A percentile compares a stretch with the other conserved stretches of the same genome.
phyloP scores from a whole-genome alignment of 2,888 invertebrate species.

The Oligia fasciuncula region DNA sequence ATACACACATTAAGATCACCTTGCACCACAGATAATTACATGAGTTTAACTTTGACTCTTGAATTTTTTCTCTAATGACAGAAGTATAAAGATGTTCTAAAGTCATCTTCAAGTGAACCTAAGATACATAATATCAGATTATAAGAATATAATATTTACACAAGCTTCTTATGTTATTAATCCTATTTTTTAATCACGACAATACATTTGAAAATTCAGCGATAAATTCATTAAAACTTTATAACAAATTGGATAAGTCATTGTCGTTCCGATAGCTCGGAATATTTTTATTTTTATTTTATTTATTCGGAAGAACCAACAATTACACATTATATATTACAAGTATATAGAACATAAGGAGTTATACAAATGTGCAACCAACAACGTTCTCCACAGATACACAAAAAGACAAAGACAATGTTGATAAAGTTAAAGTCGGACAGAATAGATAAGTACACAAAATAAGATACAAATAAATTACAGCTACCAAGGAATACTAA shows the following conservation, averaged over 20 bases:
- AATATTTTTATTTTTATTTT: no score
- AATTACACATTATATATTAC: no score
- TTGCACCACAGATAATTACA: neutral
- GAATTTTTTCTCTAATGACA: neutral
- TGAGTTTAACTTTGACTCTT: neutral
- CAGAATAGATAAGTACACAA: no score
- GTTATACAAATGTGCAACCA: no score
- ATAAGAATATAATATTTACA: neutral
- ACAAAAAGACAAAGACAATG: no score
- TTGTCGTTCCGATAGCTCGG: constrained; percentile 21
- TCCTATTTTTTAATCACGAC: neutral
- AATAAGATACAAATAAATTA: no score
- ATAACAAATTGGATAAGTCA: constrained; percentile 18
- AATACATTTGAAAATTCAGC: neutral
- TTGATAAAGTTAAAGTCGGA: no score
- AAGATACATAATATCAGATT: neutral
- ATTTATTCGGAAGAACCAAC: no score
- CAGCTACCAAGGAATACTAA: no score
- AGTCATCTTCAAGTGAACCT: neutral
- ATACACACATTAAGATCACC: neutral
- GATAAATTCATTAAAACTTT: constrained; percentile 16
- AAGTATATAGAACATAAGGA: no score
- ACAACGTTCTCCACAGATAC: no score
- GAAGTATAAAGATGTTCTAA: neutral
- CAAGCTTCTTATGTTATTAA: neutral